Percentiles rank a stretch among this genome's conserved stretches.
These are phyloP conservation scores for Acipenser transmontanus DNA, from an alignment of 2,797 vertebrate species.

Conservation along the genomic window DNA sequence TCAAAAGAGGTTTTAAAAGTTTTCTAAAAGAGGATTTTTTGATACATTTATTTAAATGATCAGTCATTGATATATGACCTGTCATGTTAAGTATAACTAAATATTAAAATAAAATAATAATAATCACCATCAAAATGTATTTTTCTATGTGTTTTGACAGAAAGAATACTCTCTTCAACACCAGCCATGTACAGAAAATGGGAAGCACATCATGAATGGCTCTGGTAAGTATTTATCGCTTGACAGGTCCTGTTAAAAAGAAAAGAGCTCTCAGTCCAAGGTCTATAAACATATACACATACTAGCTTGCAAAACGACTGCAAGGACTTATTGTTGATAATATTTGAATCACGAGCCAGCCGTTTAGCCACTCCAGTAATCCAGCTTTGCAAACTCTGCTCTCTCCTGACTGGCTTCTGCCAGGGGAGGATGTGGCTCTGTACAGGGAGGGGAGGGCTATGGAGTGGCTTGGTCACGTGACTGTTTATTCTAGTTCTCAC, in stretches of 20 bases:
- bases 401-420: constrained; percentile 13
- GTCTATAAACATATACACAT: neutral
- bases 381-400: constrained; percentile 29
- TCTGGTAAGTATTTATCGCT: constrained; percentile 54
- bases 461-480: constrained; percentile 48
- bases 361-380: constrained; percentile 33
- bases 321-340: constrained; percentile 21
- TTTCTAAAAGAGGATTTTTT: too few relatives aligned
- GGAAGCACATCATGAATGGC: constrained; percentile 47
- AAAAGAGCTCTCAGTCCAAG: neutral
- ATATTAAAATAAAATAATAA: too few relatives aligned
- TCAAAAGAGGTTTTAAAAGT: too few relatives aligned
- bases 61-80: too few relatives aligned
- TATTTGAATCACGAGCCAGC: constrained; percentile 22
- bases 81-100: too few relatives aligned
- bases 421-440: constrained; percentile 21
- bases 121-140: too few relatives aligned
- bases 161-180: constrained; percentile 70
- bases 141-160: constrained; percentile 43
- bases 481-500: constrained; percentile 30
- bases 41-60: too few relatives aligned
- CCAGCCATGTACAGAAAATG: constrained; percentile 50
- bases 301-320: constrained; percentile 15
- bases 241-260: neutral
- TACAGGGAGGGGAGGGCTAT: constrained; percentile 29